These are phyloP conservation scores for Ardeotis arabs DNA, from an alignment of 2,113 vertebrate genomes.

Conservation along the genomic window DNA sequence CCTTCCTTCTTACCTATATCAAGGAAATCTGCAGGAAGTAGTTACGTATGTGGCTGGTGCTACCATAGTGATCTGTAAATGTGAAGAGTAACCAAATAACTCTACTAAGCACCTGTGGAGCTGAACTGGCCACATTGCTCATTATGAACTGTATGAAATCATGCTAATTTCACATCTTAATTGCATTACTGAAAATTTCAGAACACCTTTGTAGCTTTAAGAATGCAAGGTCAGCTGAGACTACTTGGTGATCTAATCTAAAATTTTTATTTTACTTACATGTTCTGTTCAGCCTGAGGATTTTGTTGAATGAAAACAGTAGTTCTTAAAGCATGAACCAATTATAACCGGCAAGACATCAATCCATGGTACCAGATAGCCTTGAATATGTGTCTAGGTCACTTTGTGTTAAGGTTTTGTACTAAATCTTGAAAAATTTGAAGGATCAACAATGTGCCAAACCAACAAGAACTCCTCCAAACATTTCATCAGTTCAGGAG, in stretches of 20 bases:
- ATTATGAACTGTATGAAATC: background rate
- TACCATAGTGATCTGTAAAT: background rate
- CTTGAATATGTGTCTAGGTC: background rate
- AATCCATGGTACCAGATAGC: background rate
- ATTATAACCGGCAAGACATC: background rate
- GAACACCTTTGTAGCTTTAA: background rate
- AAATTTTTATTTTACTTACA: background rate
- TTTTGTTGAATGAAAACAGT: background rate
- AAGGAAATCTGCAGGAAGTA: background rate
- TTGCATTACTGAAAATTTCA: background rate
- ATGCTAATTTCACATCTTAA: background rate
- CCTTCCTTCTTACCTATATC: background rate
- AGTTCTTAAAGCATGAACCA: background rate
- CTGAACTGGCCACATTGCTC: background rate
- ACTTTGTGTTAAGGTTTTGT: background rate
- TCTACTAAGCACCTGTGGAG: background rate
- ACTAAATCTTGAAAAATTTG: background rate
- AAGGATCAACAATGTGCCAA: background rate
- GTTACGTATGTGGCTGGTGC: background rate
- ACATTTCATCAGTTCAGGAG: background rate
- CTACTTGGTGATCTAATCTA: background rate
- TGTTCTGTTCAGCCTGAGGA: background rate
- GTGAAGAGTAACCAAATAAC: background rate
- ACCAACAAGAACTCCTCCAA: rapidly evolving
- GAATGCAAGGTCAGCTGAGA: background rate